phyloP scores from a whole-genome alignment of 2,888 invertebrate genomes.

The Chymomyza fuscimana region DNA sequence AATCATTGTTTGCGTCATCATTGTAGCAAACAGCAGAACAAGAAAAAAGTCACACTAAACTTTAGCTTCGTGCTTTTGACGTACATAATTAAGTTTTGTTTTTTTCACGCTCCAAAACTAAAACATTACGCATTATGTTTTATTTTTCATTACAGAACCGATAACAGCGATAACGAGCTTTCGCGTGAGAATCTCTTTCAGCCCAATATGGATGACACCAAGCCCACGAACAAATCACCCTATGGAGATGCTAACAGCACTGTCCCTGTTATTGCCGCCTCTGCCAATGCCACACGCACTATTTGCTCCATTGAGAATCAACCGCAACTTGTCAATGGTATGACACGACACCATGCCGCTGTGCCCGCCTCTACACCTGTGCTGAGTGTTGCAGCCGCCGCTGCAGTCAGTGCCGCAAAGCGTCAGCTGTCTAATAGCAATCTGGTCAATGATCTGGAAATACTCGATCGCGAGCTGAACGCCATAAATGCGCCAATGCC shows the following conservation, averaged over 20 bases:
- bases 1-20: no score
- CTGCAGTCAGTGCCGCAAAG: constrained; percentile 46
- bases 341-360: constrained; percentile 22
- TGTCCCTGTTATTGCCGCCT: constrained; percentile 22
- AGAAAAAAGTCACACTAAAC: no score
- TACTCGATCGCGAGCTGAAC: constrained; percentile 79
- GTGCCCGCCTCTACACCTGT: constrained; percentile 18
- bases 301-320: constrained; percentile 66
- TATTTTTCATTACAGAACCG: constrained; percentile 68
- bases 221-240: constrained; percentile 54
- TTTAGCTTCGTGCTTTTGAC: not conserved
- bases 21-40: no score
- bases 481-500: constrained; percentile 80
- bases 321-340: constrained; percentile 31
- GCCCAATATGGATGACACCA: constrained; percentile 72
- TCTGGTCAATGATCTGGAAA: constrained; percentile 80
- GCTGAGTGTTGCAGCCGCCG: not conserved
- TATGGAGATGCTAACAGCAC: constrained; percentile 22
- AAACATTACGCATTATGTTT: no score
- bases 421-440: constrained; percentile 75
- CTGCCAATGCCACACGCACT: constrained; percentile 43
- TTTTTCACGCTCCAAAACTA: not conserved
- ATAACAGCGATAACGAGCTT: constrained; percentile 58
- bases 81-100: not conserved
- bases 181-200: constrained; percentile 79